Evolutionary conservation across 2,113 vertebrate species (phyloP).

Genomic region (Hepsetus odoe): DNA sequence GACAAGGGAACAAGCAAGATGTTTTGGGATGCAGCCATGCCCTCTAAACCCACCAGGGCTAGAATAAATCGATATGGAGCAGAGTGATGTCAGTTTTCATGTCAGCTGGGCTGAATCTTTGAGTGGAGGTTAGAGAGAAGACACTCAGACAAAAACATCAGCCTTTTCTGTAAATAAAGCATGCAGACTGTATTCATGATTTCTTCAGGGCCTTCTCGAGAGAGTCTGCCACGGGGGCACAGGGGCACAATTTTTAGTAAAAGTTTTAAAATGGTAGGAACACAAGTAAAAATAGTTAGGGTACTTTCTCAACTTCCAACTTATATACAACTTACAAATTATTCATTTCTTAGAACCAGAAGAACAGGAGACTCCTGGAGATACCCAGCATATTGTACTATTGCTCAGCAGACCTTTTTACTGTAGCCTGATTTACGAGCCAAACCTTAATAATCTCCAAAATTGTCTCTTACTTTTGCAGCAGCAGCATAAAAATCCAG

Average conservation of each 20-base stretch:
- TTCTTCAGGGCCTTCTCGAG: constrained; percentile 14
- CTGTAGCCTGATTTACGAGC: too few relatives aligned
- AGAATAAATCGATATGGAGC: constrained; percentile 19
- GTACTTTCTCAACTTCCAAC: too few relatives aligned
- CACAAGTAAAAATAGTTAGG: not conserved
- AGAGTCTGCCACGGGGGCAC: not conserved
- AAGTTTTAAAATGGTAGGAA: not conserved
- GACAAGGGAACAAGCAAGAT: not conserved
- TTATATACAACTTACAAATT: too few relatives aligned
- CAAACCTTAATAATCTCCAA: too few relatives aligned
- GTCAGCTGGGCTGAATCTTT: constrained; percentile 15
- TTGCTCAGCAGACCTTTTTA: too few relatives aligned
- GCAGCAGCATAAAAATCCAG: too few relatives aligned
- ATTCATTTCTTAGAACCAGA: not conserved
- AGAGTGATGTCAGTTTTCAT: constrained; percentile 12
- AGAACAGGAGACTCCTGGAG: too few relatives aligned
- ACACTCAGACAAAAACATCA: not conserved
- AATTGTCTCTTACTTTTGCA: too few relatives aligned
- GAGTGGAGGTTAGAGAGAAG: constrained; percentile 33
- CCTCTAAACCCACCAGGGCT: not conserved
- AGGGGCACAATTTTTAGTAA: not conserved
- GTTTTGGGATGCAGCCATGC: constrained; percentile 13
- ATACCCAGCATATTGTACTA: not conserved
- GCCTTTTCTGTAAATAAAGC: constrained; percentile 24
- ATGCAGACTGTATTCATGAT: constrained; percentile 29